These are phyloP conservation scores for Bufotes viridis DNA, from an alignment of 2,797 vertebrate genomes.

Conservation along the genomic window DNA sequence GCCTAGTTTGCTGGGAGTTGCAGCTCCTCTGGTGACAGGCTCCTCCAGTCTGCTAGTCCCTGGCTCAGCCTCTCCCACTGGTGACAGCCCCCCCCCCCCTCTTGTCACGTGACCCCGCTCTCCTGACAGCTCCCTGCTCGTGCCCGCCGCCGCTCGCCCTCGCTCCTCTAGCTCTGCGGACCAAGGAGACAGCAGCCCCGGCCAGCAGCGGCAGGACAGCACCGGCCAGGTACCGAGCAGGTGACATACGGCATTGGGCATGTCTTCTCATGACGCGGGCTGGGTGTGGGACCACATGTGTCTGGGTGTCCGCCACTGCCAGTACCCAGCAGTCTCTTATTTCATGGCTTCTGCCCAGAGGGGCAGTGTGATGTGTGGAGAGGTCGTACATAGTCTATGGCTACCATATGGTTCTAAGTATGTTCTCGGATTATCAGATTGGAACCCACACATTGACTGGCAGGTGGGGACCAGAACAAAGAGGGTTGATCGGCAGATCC, in stretches of 20 bases:
- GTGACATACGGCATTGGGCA: background rate
- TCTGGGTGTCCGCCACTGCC: background rate
- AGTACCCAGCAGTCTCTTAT: background rate
- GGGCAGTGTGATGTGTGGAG: background rate
- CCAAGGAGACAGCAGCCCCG: conserved; percentile 53
- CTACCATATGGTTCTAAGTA: too few relatives aligned
- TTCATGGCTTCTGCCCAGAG: too few relatives aligned
- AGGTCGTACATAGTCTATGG: background rate
- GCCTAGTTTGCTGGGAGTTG: too few relatives aligned
- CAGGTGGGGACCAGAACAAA: conserved; percentile 50
- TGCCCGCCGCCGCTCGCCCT: conserved; percentile 40
- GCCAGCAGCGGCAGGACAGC: conserved; percentile 51
- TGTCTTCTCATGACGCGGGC: background rate
- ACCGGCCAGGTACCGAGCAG: conserved; percentile 52
- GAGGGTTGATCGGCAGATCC: background rate
- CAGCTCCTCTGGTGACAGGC: background rate
- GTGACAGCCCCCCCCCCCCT: conserved; percentile 26
- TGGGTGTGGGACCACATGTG: background rate
- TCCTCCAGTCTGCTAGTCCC: conserved; percentile 17
- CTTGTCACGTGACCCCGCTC: conserved; percentile 45
- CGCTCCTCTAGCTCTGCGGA: conserved; percentile 54
- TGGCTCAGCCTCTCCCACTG: background rate
- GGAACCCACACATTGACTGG: background rate
- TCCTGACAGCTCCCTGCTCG: conserved; percentile 57
- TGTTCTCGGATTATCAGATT: background rate